Evolutionary conservation across 1,140 invertebrate genomes (phyloP), one percentile per base, ranked within the genome.

Genomic region (Mya arenaria): DNA sequence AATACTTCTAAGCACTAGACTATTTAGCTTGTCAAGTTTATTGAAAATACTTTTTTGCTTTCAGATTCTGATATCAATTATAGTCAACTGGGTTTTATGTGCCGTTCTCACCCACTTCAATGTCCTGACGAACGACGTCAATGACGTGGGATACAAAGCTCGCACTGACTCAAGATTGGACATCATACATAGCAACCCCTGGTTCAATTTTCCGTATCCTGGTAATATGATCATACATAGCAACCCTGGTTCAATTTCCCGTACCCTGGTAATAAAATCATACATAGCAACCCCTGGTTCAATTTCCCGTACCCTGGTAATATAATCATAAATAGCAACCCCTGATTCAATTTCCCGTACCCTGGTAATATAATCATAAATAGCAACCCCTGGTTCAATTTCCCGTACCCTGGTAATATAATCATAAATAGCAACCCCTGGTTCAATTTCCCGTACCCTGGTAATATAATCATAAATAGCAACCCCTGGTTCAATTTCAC

Each of bases 161-260:
- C 93, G 97, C 78, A 96, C 96, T 0, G 97, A 98, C 88, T 94
- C 95, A 4, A 96, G 96, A 85, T 85, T 96, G 0, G 94, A 95
- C 74, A 96, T 97, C 74, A 93, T 97, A 25, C 92, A 93, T 36
- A 94, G 95, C 85, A 95, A 96, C 1, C 94, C 95, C 0, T 97
- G 97, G 97, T 96, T 98, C 89, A 93, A 96, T 25, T 87, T 97
- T 37, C 97, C 97, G 15, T 97, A 97, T 94, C 97, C 97, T 81
- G 95, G 95, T 96, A 90, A 74, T n/a, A n/a, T n/a, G n/a, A n/a
- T n/a, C n/a, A n/a, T n/a, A n/a, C n/a, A 13, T 48, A 13, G 44
- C 44, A 48, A n/a, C n/a, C n/a, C n/a, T n/a, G n/a, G n/a, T n/a
- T n/a, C n/a, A 4, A 28, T 37, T 3, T 6, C 5, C n/a, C 19